These are phyloP conservation scores for Phengaris alcon DNA, from an alignment of 2,888 invertebrate genomes.

Conservation along the genomic window DNA sequence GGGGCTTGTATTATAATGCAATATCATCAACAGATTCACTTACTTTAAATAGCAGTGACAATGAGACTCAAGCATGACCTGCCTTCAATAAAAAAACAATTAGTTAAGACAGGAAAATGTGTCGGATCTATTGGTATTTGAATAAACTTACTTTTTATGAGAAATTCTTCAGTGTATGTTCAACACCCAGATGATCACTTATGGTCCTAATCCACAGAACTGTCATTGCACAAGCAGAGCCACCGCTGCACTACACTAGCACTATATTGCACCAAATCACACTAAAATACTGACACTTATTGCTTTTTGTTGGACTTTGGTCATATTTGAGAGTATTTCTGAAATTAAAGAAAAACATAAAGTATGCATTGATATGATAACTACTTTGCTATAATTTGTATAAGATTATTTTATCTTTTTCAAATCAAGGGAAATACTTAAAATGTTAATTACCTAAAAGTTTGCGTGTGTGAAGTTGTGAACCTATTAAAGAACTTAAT, in stretches of 20 bases:
- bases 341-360: constrained; percentile 18
- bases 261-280: constrained; percentile 22
- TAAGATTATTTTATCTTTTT: neutral
- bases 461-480: neutral
- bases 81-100: neutral
- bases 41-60: too few relatives aligned
- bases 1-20: too few relatives aligned
- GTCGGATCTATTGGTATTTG: neutral
- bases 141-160: constrained; percentile 39
- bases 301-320: neutral
- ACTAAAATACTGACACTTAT: constrained; percentile 17
- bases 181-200: constrained; percentile 39
- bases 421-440: neutral
- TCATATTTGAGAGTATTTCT: constrained; percentile 24
- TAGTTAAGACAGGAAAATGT: neutral
- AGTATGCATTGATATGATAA: neutral
- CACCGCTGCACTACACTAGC: constrained; percentile 25
- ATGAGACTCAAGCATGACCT: too few relatives aligned
- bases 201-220: constrained; percentile 42
- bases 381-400: too few relatives aligned
- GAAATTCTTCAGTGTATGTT: constrained; percentile 34
- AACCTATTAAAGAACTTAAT: neutral
- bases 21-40: too few relatives aligned
- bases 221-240: constrained; percentile 42
- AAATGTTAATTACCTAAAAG: neutral